Evolutionary conservation across 2,888 invertebrate genomes (phyloP), one percentile per base, ranked within the genome.

Genomic region (Tachina lurida): DNA sequence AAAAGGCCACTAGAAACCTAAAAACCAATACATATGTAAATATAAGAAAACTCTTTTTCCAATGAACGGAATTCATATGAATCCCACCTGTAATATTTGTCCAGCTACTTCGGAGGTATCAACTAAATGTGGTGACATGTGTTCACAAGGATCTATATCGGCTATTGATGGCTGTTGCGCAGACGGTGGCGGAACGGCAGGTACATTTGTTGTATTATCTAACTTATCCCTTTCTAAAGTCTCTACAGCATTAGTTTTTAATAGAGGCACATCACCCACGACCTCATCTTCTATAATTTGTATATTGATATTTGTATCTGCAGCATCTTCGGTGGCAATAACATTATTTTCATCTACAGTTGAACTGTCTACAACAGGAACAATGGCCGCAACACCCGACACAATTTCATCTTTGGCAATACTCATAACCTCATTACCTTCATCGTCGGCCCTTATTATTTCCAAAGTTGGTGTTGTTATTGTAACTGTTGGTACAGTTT

Each of bases 1-100:
- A 97, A 96, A 92, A 97, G 96, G 1, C 98, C 98, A 80, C 96
- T 95, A 58, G 96, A 93, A 85, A 95, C 91, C 94, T 92, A 39
- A 13, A 65, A 74, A 19, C 7, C n/a, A 43, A 70, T 4, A 54
- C 2, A 31, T 0, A 31, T n/a, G 10, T 10, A 52, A 10, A 60
- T 39, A 58, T 49, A 3, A 15, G 41, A 47, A 8, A 9, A 2
- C 17, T 3, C 13, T 31, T 31, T n/a, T 1, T 41, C n/a, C 15
- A 43, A 7, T 45, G 12, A 19, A 9, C 12, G 15, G 13, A 22
- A 45, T 63, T 19, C 0, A 41, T 71, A 19, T 31, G 31, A 5
- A 43, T 0, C 2, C 70, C 88, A 95, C 96, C 94, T 95, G 95
- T 17, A 94, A 90, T 75, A 96, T 95, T 84, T 93, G 93, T 0